Conservation (phyloP, 2,113 vertebrate genomes). For the Ariopsis seemanni region DNA sequence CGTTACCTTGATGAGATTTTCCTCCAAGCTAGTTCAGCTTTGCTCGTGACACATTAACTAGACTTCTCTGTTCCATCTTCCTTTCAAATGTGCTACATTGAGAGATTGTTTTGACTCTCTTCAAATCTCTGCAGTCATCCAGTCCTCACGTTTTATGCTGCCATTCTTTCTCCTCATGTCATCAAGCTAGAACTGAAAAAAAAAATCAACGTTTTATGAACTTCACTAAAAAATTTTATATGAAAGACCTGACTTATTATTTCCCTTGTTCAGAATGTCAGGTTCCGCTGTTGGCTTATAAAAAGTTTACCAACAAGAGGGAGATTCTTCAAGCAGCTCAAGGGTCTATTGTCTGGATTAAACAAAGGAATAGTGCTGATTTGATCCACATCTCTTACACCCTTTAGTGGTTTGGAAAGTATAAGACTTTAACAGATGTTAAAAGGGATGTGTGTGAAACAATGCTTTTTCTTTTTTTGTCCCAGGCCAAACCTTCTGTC, state of each 20-base stretch:
- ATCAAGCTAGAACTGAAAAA: constrained; percentile 29
- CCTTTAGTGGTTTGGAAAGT: neutral
- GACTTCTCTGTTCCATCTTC: constrained; percentile 58
- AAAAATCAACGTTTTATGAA: constrained; percentile 50
- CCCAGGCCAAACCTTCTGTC: neutral
- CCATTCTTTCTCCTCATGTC: constrained; percentile 38
- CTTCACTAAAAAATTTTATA: constrained; percentile 58
- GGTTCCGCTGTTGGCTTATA: constrained; percentile 49
- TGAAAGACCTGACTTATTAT: constrained; percentile 55
- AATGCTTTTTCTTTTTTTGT: neutral
- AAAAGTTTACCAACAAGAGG: constrained; percentile 22
- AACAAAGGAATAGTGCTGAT: constrained; percentile 6
- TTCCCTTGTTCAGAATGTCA: constrained; percentile 54
- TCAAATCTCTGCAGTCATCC: constrained; percentile 57
- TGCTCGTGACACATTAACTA: constrained; percentile 49
- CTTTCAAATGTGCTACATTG: constrained; percentile 61
- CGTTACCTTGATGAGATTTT: constrained; percentile 33
- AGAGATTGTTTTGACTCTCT: constrained; percentile 60
- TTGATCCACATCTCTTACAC: neutral
- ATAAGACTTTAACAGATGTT: neutral
- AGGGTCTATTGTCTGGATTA: neutral
- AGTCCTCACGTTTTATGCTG: constrained; percentile 53
- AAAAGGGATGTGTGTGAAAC: neutral
- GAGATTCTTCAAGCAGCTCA: neutral
- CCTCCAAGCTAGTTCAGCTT: constrained; percentile 33